Evolutionary conservation across 1,140 invertebrate species (phyloP).

Genomic region (Eubasilissa regina): DNA sequence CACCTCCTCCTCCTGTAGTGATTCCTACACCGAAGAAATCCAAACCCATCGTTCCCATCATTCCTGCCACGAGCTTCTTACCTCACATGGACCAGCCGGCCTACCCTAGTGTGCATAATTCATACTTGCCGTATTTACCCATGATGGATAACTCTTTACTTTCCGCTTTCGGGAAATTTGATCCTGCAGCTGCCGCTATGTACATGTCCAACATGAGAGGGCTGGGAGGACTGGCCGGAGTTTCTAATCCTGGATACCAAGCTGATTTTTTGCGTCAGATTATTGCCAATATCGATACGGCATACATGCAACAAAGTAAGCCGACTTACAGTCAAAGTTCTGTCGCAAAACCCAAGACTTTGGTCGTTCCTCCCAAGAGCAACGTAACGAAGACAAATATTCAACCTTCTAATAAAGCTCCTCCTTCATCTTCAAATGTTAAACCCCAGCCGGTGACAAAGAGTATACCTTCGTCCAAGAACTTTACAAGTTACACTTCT

Average conservation of each 20-base stretch:
- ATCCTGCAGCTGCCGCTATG: slow-evolving; percentile 40
- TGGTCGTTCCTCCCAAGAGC: not conserved
- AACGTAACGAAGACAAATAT: not conserved
- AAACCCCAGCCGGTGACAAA: slow-evolving; percentile 59
- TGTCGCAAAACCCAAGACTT: slow-evolving; percentile 40
- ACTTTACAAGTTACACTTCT: not conserved
- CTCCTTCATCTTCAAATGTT: slow-evolving; percentile 6
- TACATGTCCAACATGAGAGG: slow-evolving; percentile 55
- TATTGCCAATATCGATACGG: slow-evolving; percentile 44
- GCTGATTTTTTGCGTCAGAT: slow-evolving; percentile 54
- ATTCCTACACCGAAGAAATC: slow-evolving; percentile 19
- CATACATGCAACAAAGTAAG: slow-evolving; percentile 49
- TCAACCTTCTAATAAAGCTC: slow-evolving; percentile 4
- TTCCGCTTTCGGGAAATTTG: slow-evolving; percentile 46
- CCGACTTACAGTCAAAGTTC: slow-evolving; percentile 39
- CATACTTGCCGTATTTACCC: slow-evolving; percentile 50
- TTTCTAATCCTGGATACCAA: slow-evolving; percentile 34
- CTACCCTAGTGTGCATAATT: slow-evolving; percentile 40
- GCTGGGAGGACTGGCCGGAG: slow-evolving; percentile 35
- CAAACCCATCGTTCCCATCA: slow-evolving; percentile 39
- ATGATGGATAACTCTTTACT: slow-evolving; percentile 51
- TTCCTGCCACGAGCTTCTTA: slow-evolving; percentile 47
- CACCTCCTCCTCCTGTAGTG: slow-evolving; percentile 9
- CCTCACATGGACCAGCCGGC: slow-evolving; percentile 42
- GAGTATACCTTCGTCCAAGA: slow-evolving; percentile 20